Evolutionary conservation across 2,888 invertebrate species (phyloP), one percentile per base, ranked within the genome.

Genomic region (Steinernema carpocapsae): DNA sequence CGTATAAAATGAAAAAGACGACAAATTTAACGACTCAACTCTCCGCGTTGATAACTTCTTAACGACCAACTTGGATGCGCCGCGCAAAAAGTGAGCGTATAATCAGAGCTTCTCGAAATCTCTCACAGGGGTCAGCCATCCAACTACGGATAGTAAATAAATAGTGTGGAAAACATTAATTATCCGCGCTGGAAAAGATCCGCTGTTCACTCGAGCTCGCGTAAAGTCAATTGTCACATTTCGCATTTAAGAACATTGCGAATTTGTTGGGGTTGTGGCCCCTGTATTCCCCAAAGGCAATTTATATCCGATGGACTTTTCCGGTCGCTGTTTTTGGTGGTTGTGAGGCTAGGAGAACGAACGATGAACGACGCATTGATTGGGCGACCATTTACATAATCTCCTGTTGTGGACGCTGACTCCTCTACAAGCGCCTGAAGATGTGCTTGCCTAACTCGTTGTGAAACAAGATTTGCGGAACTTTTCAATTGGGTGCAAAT

Each of bases 361-460:
- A 64, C 29, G 64, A 29, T 32, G 64, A 64, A n/a, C 64, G 64
- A 32, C 17, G 64, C 64, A 32, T 14, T 37, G 37, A 64, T 64
- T 64, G 64, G 64, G 26, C 4, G 26, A 64, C 32, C 37, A 64
- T 64, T 64, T 64, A 37, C 64, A 64, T 64, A 64, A 64, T 64
- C 64, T 64, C 64, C 64, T 64, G 64, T 64, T 64, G 64, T 64
- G 64, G 32, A n/a, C 64, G 64, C 17, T 37, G 52, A n/a, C 64
- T 26, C 64, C 17, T 32, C 26, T 17, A 29, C 64, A 26, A 26
- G 17, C 64, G 17, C 24, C 29, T 64, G 64, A 64, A 26, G 37
- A 37, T 64, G 32, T 64, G 29, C 64, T 64, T 37, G 48, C 56
- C 56, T 17, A 64, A 64, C 26, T 32, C 32, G 64, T 17, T 26